These are phyloP conservation scores for Morpho deidamia DNA, from an alignment of 2,888 invertebrate species.

Conservation along the genomic window DNA sequence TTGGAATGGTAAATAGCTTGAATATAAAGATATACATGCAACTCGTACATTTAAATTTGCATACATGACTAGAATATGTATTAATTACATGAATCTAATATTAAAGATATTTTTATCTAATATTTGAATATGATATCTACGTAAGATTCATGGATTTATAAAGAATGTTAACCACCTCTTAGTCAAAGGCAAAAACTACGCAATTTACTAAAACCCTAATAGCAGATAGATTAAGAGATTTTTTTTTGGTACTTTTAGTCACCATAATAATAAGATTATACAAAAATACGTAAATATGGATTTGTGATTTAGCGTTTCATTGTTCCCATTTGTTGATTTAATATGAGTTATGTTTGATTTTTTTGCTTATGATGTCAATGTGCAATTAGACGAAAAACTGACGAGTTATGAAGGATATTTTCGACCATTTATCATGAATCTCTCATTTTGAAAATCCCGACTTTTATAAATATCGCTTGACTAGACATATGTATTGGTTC, in stretches of 20 bases:
- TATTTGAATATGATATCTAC: conserved; percentile 13
- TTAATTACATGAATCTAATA: conserved; percentile 9
- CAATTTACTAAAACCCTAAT: neutral
- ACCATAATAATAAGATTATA: conserved; percentile 7
- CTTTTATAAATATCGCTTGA: too few relatives aligned
- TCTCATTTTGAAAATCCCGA: too few relatives aligned
- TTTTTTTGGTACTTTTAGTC: conserved; percentile 13
- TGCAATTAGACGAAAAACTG: too few relatives aligned
- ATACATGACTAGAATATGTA: conserved; percentile 44
- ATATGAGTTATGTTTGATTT: neutral
- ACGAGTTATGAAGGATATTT: too few relatives aligned
- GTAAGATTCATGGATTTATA: conserved; percentile 3
- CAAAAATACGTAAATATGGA: conserved; percentile 17
- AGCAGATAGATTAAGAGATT: neutral
- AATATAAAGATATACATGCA: conserved; percentile 59
- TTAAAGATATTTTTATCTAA: conserved; percentile 13
- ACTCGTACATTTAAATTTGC: conserved; percentile 37
- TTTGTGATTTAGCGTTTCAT: conserved; percentile 38
- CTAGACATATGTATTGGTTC: too few relatives aligned
- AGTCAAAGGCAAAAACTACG: neutral
- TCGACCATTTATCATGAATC: too few relatives aligned
- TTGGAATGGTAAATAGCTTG: conserved; percentile 68
- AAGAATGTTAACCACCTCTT: neutral
- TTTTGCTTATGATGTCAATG: too few relatives aligned
- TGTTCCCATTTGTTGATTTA: conserved; percentile 58